Conservation (phyloP, 2,797 vertebrate species). For the Sciurus carolinensis region DNA sequence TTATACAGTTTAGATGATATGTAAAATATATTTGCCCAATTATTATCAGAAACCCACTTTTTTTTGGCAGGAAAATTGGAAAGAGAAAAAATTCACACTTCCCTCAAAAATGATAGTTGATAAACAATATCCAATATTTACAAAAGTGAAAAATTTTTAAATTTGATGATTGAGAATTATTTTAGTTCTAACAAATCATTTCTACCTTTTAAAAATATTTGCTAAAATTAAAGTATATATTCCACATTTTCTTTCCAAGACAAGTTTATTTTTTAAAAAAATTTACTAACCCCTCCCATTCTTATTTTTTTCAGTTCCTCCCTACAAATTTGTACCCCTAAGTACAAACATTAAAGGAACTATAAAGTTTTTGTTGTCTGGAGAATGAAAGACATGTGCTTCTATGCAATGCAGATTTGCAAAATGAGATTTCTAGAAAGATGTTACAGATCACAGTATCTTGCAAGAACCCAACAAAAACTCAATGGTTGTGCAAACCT, state of each 20-base stretch:
- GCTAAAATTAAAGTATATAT: not conserved
- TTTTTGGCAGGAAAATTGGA: not conserved
- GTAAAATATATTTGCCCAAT: conserved; percentile 12
- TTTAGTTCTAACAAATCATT: not conserved
- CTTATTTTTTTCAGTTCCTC: not conserved
- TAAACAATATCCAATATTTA: not conserved
- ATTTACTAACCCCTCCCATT: not conserved
- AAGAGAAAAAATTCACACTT: not conserved
- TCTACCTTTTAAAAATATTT: not conserved
- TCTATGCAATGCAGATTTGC: not conserved
- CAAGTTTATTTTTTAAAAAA: conserved; percentile 16
- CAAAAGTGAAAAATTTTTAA: not conserved
- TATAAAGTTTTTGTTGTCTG: not conserved
- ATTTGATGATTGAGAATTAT: not conserved
- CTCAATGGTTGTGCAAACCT: not conserved
- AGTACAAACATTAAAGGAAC: not conserved
- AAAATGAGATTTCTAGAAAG: not conserved
- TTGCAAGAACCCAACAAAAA: not conserved
- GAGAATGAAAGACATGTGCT: not conserved
- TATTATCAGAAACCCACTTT: not conserved
- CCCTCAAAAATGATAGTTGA: not conserved
- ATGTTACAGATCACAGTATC: not conserved
- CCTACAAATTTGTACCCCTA: not conserved
- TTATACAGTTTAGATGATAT: not conserved
- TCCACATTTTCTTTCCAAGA: not conserved